Percentiles rank a stretch among this genome's conserved stretches.
Evolutionary conservation across 2,113 vertebrate genomes (phyloP).

Genomic region (Zosterops hypoxanthus): DNA sequence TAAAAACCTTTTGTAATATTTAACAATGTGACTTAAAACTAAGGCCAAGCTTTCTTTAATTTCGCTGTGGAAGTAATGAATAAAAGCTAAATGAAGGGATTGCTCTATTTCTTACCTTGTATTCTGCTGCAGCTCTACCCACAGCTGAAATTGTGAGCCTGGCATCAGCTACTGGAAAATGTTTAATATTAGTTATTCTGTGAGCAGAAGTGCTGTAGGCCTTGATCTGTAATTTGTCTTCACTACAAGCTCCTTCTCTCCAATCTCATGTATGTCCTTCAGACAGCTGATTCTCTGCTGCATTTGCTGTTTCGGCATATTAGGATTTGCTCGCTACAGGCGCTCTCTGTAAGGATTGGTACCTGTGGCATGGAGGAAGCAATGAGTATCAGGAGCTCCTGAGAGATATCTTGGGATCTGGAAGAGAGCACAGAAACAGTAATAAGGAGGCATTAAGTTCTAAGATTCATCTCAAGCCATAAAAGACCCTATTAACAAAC

Average conservation of each 20-base stretch:
- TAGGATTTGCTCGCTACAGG: not conserved
- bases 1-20: not conserved
- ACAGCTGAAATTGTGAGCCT: not conserved
- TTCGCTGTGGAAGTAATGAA: not conserved
- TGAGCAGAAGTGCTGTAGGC: not conserved
- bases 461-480: not conserved
- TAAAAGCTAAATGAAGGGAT: not conserved
- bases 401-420: not conserved
- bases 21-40: not conserved
- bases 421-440: not conserved
- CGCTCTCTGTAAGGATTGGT: not conserved
- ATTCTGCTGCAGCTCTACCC: not conserved
- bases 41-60: not conserved
- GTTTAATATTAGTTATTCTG: not conserved
- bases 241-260: not conserved
- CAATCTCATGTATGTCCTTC: not conserved
- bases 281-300: not conserved
- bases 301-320: not conserved
- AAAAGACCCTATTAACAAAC: not conserved
- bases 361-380: not conserved
- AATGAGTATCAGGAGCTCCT: not conserved
- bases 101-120: not conserved
- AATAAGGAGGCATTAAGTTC: not conserved
- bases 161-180: not conserved
- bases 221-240: not conserved